These are phyloP conservation scores for Stylophora pistillata DNA, from an alignment of 64 coral and sea anemone species.

Conservation along the genomic window DNA sequence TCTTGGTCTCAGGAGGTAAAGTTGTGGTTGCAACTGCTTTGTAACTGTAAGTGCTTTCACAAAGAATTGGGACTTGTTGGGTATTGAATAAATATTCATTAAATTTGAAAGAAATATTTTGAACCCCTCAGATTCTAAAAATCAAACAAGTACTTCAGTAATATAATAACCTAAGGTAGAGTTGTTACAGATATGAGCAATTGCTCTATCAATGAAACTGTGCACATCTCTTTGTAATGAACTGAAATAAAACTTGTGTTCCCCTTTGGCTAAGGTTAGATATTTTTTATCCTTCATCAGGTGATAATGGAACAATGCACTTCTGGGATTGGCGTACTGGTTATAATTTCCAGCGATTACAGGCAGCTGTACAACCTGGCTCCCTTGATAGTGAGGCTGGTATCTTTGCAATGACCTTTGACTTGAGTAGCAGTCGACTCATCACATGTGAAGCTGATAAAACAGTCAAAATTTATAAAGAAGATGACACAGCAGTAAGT, in stretches of 20 bases:
- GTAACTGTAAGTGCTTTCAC: too few species aligned
- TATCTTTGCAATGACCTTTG: constrained; percentile 95
- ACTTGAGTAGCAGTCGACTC: constrained; percentile 87
- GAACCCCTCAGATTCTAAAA: too few species aligned
- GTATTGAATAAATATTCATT: too few species aligned
- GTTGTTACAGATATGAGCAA: too few species aligned
- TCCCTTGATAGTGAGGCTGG: constrained; percentile 98
- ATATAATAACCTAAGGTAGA: too few species aligned
- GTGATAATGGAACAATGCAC: constrained; percentile 99
- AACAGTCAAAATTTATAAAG: constrained; percentile 98
- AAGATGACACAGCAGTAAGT: constrained; percentile 96
- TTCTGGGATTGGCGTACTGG: constrained; percentile 99
- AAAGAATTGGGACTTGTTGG: too few species aligned
- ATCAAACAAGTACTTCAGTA: too few species aligned
- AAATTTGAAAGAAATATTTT: too few species aligned
- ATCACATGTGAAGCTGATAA: constrained; percentile 99
- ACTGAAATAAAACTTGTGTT: too few species aligned
- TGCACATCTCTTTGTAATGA: too few species aligned
- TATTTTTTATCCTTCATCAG: constrained; percentile 20
- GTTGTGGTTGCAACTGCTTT: too few species aligned
- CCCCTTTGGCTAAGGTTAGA: neutral
- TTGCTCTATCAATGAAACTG: too few species aligned
- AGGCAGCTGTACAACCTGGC: constrained; percentile 85
- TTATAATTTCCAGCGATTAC: constrained; percentile 94
- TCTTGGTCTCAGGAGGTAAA: constrained; percentile 93